phyloP scores from a whole-genome alignment of 2,888 invertebrate genomes.

The Oxystoma pomonae region DNA sequence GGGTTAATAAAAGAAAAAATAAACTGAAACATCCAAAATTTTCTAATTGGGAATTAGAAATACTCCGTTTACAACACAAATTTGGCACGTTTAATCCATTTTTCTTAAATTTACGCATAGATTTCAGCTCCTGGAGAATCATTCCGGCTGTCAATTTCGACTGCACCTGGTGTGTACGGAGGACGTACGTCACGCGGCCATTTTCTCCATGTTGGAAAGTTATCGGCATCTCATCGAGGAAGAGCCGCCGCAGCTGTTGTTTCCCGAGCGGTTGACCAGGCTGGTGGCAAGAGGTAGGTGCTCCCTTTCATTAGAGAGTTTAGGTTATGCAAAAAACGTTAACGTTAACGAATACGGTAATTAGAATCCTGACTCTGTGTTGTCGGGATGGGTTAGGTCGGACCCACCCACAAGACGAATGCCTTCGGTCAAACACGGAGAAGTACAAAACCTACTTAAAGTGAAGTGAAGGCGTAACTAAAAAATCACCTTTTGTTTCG shows the following conservation, averaged over 20 bases:
- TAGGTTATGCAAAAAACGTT: too few relatives aligned
- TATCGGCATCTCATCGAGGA: conserved; percentile 59
- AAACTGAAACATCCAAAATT: background rate
- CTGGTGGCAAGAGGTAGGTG: conserved; percentile 55
- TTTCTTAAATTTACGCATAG: too few relatives aligned
- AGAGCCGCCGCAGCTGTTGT: conserved; percentile 63
- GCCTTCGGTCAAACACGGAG: too few relatives aligned
- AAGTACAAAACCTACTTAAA: too few relatives aligned
- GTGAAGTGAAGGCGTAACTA: too few relatives aligned
- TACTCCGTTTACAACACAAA: background rate
- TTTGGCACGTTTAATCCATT: background rate
- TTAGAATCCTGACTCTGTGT: too few relatives aligned
- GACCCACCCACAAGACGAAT: too few relatives aligned
- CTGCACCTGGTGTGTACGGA: conserved; percentile 66
- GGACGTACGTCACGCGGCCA: conserved; percentile 62
- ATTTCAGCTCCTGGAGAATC: conserved; percentile 67
- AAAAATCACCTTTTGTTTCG: too few relatives aligned
- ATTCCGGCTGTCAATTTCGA: conserved; percentile 65
- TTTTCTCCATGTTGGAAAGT: conserved; percentile 57
- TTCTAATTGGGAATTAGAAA: background rate
- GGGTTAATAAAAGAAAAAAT: too few relatives aligned
- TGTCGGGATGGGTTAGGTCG: too few relatives aligned
- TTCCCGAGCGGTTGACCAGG: conserved; percentile 64
- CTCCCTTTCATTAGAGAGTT: too few relatives aligned
- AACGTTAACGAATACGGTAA: too few relatives aligned